phyloP scores from a whole-genome alignment of 2,888 invertebrate genomes.

The Embidobia sp. region DNA sequence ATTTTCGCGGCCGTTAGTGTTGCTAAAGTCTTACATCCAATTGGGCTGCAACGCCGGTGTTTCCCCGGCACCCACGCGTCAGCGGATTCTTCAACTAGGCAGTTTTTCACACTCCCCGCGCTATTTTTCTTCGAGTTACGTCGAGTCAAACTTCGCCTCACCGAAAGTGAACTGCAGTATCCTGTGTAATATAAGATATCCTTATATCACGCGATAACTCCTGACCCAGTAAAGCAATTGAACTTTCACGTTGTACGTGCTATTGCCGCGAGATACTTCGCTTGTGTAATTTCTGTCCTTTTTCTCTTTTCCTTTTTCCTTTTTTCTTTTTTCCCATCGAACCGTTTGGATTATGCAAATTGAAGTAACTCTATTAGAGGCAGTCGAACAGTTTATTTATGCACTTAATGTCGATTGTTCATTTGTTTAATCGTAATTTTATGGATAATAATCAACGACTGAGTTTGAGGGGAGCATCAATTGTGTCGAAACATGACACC shows the following conservation, averaged over 20 bases:
- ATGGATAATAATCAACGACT: no score
- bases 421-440: no score
- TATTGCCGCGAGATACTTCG: conserved; percentile 31
- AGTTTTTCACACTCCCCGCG: conserved; percentile 29
- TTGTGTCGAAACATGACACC: no score
- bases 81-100: conserved; percentile 26
- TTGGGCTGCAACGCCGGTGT: conserved; percentile 29
- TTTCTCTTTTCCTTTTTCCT: conserved; percentile 4
- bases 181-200: conserved; percentile 53
- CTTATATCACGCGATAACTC: conserved; percentile 58
- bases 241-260: conserved; percentile 56
- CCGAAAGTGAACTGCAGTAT: conserved; percentile 46
- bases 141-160: conserved; percentile 35
- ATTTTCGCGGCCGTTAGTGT: conserved; percentile 46
- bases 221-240: conserved; percentile 53
- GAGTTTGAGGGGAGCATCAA: no score
- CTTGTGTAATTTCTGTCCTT: conserved; percentile 22
- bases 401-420: no score
- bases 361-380: no score
- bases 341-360: no score
- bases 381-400: no score
- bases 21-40: conserved; percentile 44
- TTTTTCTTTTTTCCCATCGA: background rate
- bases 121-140: conserved; percentile 41
- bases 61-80: conserved; percentile 22